Base-by-base conservation (phyloP, 2,797 vertebrate species). In the Periparus ater region DNA sequence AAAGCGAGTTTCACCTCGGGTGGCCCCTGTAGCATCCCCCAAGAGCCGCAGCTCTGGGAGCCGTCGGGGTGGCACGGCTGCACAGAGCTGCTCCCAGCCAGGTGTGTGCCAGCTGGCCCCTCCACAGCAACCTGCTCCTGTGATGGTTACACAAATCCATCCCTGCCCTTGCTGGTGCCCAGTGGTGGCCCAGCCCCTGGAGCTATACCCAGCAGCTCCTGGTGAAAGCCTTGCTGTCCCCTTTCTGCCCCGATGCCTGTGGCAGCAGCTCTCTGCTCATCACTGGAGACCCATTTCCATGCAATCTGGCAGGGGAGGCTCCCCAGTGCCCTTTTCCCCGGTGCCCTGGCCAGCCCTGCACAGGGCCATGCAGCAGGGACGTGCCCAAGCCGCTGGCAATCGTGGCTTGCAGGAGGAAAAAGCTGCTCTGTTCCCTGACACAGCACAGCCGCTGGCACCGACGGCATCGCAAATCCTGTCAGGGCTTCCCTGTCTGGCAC, bases 401-500 rank as follows among this genome's bases (percentile, higher is more conserved):
- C 48, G 0, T 2, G 4, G 42, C 66, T 73, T 4, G 45, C 4
- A 5, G 50, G 34, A 54, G 40, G 40, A 25, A 77, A 81, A 29
- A 0, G 3, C 82, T 38, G 29, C 67, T 91, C 4, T 0, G 19
- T 20, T 73, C 79, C 55, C 83, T 66, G 66, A 44, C 82, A 25
- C 61, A 19, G 77, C 76, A 17, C 66, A n/a, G 40, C 57, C 36
- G 3, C 81, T 11, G 79, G 47, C 84, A 91, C 73, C 13, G 0
- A 10, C 3, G 0, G 87, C 87, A 88, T 45, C 42, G 0, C 85
- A 84, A 70, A 78, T 62, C 62, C 92, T 53, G 61, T 74, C 92
- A 88, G 88, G 85, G 70, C 73, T 89, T 88, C 83, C 63, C 91
- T 76, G 77, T 29, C 73, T 94, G 92, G 32, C 89, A 72, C 45